Conservation (phyloP, 53 echinoderm and acorn worm genomes). For the Glandiceps talaboti region DNA sequence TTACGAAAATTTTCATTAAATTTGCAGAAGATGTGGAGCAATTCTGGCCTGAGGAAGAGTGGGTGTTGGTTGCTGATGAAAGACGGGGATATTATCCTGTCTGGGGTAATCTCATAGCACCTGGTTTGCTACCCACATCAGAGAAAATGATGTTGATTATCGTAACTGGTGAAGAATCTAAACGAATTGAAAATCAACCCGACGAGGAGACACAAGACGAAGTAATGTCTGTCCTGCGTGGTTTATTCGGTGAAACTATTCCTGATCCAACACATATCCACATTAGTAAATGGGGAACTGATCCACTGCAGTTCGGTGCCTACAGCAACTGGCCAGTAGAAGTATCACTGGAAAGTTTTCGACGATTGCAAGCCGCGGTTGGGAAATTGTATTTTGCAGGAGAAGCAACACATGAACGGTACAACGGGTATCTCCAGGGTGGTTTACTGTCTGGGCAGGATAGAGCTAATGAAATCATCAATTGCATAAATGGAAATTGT, state of each 20-base stretch:
- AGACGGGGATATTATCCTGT: conserved; percentile 22
- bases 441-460: conserved; percentile 13
- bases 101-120: conserved; percentile 23
- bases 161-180: conserved; percentile 21
- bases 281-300: conserved; percentile 11
- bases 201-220: conserved; percentile 10
- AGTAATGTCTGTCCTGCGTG: conserved; percentile 14
- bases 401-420: conserved; percentile 7
- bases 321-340: conserved; percentile 26
- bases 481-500: too few relatives aligned
- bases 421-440: conserved; percentile 12
- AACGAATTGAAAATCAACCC: conserved; percentile 15
- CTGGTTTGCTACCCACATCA: conserved; percentile 8
- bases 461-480: conserved; percentile 15
- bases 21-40: too few relatives aligned
- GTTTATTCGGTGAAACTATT: conserved; percentile 17
- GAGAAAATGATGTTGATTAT: conserved; percentile 8
- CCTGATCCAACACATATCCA: conserved; percentile 14
- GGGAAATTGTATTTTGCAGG: conserved; percentile 24
- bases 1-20: conserved; percentile 13
- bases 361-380: conserved; percentile 12
- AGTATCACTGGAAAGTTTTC: conserved; percentile 5
- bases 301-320: conserved; percentile 19
- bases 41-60: conserved; percentile 27
- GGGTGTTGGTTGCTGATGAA: background rate